phyloP scores from a whole-genome alignment of 1,140 invertebrate genomes.

The Tetragnatha versicolor region DNA sequence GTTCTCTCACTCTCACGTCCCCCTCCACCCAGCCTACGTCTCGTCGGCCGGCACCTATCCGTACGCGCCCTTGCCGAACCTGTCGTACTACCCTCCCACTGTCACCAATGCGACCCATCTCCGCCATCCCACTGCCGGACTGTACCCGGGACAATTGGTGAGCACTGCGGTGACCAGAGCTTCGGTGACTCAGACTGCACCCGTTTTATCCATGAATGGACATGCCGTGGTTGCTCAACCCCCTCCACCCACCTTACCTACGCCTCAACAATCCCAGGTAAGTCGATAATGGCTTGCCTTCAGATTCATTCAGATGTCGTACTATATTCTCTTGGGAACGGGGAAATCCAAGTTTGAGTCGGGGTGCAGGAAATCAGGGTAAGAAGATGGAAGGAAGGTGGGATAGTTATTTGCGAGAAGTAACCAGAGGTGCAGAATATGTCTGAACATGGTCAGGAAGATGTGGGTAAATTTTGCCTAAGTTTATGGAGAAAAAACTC shows the following conservation, averaged over 20 bases:
- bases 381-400: too few relatives aligned
- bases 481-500: too few relatives aligned
- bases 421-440: too few relatives aligned
- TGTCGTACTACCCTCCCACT: constrained; percentile 48
- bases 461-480: too few relatives aligned
- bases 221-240: constrained; percentile 43
- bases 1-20: constrained; percentile 55
- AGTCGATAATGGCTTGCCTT: too few relatives aligned
- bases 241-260: constrained; percentile 34
- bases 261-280: constrained; percentile 55
- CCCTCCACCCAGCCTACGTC: constrained; percentile 55
- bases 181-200: constrained; percentile 36
- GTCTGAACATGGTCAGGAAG: too few relatives aligned
- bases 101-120: constrained; percentile 48
- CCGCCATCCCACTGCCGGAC: constrained; percentile 36
- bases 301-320: too few relatives aligned
- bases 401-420: too few relatives aligned
- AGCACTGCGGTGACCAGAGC: constrained; percentile 41
- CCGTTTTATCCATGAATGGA: constrained; percentile 48
- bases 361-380: too few relatives aligned
- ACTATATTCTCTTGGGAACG: too few relatives aligned
- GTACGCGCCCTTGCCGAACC: constrained; percentile 40
- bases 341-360: too few relatives aligned
- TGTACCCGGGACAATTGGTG: constrained; percentile 61
- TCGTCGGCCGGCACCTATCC: constrained; percentile 45